These are phyloP conservation scores for Malacoraja senta DNA, from an alignment of 2,797 vertebrate genomes.

Conservation along the genomic window DNA sequence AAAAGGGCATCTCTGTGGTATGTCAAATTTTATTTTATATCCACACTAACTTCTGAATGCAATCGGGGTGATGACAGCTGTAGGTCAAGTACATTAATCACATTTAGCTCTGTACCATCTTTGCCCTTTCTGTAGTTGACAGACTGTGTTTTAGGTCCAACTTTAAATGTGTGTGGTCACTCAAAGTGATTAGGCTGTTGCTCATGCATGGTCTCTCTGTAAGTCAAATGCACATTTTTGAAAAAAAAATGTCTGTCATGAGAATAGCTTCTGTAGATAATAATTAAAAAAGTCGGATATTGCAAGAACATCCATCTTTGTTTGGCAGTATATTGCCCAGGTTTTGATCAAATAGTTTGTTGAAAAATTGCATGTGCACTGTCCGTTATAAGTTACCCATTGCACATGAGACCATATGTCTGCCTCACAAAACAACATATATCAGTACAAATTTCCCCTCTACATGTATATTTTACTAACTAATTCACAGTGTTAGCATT, in stretches of 20 bases:
- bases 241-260: not conserved
- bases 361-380: not conserved
- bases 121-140: slow-evolving; percentile 21
- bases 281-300: not conserved
- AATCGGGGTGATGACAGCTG: slow-evolving; percentile 15
- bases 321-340: not conserved
- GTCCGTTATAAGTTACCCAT: not conserved
- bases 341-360: not conserved
- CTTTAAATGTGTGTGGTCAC: slow-evolving; percentile 34
- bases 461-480: not conserved
- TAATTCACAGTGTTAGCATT: not conserved
- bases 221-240: not conserved
- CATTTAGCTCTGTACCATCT: slow-evolving; percentile 26
- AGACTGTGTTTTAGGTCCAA: slow-evolving; percentile 14
- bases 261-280: not conserved
- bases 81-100: slow-evolving; percentile 35
- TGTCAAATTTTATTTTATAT: slow-evolving; percentile 33
- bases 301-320: not conserved
- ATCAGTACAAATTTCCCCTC: not conserved
- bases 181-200: slow-evolving; percentile 31
- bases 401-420: no score
- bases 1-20: not conserved
- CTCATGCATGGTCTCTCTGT: slow-evolving; percentile 3
- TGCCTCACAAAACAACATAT: no score
- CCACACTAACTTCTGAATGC: slow-evolving; percentile 4